A percentile compares a stretch with the other conserved stretches of the same genome.
phyloP scores from a whole-genome alignment of 2,888 invertebrate species.

The Acanthosoma haemorrhoidale region DNA sequence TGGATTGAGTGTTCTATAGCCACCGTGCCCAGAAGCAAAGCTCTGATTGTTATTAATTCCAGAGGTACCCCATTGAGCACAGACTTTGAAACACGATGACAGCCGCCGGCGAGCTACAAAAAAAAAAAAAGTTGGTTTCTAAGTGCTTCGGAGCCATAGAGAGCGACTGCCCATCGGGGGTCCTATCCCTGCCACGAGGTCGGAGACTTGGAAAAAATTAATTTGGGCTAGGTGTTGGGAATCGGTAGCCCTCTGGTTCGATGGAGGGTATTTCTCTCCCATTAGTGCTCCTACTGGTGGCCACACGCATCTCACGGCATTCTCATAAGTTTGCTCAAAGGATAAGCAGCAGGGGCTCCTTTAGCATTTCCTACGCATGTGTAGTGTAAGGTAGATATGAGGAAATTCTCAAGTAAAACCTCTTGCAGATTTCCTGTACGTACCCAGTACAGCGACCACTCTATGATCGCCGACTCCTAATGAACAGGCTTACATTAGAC shows the following conservation, averaged over 20 bases:
- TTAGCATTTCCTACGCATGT: too few relatives aligned
- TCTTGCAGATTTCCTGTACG: too few relatives aligned
- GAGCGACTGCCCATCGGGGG: background rate
- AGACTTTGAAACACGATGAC: background rate
- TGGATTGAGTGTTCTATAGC: too few relatives aligned
- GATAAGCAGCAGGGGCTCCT: too few relatives aligned
- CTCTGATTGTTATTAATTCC: background rate
- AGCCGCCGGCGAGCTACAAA: background rate
- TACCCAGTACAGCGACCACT: too few relatives aligned
- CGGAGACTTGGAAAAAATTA: background rate
- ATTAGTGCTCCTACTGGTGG: background rate
- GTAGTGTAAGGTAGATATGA: too few relatives aligned
- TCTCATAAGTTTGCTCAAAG: too few relatives aligned
- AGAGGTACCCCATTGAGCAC: background rate
- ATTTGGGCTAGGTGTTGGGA: slow-evolving; percentile 7
- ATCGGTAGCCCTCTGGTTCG: background rate
- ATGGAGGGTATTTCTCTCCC: background rate
- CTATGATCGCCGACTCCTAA: too few relatives aligned
- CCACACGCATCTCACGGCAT: too few relatives aligned
- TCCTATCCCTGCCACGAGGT: background rate
- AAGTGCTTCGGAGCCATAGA: background rate
- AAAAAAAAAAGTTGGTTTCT: background rate
- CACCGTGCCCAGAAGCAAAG: too few relatives aligned
- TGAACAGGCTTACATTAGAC: too few relatives aligned
- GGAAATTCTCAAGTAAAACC: too few relatives aligned